These are phyloP conservation scores for Gephyroberyx darwinii DNA, from an alignment of 2,797 vertebrate genomes.

Conservation along the genomic window DNA sequence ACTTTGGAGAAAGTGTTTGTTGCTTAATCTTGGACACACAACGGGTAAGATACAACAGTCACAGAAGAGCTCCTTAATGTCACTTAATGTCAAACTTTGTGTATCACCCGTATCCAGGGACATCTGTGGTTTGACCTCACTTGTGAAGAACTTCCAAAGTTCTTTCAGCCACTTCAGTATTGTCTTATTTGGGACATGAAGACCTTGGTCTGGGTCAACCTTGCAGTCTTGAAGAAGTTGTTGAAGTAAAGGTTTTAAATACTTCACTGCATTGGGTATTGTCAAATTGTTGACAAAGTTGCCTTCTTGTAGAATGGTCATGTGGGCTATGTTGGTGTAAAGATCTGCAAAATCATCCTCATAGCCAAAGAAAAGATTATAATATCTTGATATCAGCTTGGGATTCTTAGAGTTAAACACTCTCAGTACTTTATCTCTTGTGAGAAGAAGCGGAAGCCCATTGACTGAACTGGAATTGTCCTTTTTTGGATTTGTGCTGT, in stretches of 20 bases:
- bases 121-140: conserved; percentile 18
- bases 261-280: conserved; percentile 52
- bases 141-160: conserved; percentile 71
- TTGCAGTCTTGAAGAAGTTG: conserved; percentile 53
- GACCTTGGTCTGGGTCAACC: conserved; percentile 48
- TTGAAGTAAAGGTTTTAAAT: conserved; percentile 60
- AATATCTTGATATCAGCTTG: conserved; percentile 64
- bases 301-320: conserved; percentile 16
- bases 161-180: conserved; percentile 60
- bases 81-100: conserved; percentile 35
- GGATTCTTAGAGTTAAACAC: conserved; percentile 66
- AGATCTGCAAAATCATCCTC: conserved; percentile 71
- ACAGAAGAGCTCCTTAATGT: conserved; percentile 67
- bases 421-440: conserved; percentile 71
- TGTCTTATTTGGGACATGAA: conserved; percentile 43
- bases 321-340: accelerated
- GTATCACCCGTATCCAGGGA: background rate
- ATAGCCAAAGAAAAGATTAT: conserved; percentile 56
- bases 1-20: conserved; percentile 63
- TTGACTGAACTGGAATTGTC: background rate
- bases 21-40: conserved; percentile 61
- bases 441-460: conserved; percentile 81
- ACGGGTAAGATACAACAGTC: conserved; percentile 75
- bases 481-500: background rate
- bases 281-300: conserved; percentile 65